Percentiles rank a stretch among this genome's conserved stretches.
Evolutionary conservation across 2,888 invertebrate genomes (phyloP).

Genomic region (Dynastes hyllus): DNA sequence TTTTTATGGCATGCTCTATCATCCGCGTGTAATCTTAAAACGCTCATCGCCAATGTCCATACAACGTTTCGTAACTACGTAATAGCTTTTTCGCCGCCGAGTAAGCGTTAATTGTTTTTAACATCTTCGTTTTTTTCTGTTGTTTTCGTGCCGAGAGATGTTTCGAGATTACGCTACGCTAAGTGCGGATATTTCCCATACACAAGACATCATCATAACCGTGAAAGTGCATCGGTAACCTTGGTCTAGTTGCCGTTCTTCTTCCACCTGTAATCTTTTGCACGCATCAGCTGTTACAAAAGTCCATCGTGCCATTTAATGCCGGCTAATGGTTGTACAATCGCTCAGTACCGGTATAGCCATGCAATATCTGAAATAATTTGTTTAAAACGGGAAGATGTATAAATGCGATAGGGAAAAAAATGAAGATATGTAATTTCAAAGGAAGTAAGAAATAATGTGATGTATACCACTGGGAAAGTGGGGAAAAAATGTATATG

Average conservation of each 20-base stretch:
- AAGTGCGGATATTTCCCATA: conserved; percentile 58
- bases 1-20: neutral
- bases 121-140: conserved; percentile 30
- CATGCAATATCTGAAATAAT: no score
- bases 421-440: no score
- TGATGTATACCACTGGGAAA: no score
- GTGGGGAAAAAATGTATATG: no score
- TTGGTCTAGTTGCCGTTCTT: conserved; percentile 59
- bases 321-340: no score
- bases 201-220: conserved; percentile 58
- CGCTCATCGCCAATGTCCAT: neutral
- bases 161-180: conserved; percentile 51
- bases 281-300: conserved; percentile 54
- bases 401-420: no score
- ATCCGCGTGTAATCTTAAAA: neutral
- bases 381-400: no score
- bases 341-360: no score
- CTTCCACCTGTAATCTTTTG: conserved; percentile 56
- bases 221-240: conserved; percentile 60
- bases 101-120: conserved; percentile 55
- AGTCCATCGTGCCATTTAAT: conserved; percentile 16
- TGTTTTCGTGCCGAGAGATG: conserved; percentile 36
- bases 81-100: neutral
- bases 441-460: no score
- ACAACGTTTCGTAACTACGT: neutral